Percentiles rank a stretch among this genome's conserved stretches.
Conservation (phyloP, 2,797 vertebrate species). For the Bradypodion pumilum region DNA sequence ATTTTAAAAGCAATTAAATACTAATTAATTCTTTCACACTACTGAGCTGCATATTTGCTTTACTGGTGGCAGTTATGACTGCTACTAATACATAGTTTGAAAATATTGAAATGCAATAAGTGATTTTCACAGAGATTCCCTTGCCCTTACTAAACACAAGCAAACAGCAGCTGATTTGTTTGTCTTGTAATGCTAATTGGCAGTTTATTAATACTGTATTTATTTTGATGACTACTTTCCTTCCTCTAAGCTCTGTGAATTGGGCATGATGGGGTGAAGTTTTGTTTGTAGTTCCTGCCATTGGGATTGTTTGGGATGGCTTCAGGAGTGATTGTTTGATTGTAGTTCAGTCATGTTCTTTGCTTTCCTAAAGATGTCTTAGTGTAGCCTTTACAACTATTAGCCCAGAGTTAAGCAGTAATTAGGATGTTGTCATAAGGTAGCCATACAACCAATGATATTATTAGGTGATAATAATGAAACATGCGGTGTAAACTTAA, state of each 20-base stretch:
- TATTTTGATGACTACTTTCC: background rate
- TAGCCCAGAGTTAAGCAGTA: background rate
- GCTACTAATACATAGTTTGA: conserved; percentile 48
- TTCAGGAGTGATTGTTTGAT: background rate
- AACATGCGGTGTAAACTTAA: no score
- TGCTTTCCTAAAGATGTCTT: background rate
- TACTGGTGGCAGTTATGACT: conserved; percentile 69
- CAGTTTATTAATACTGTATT: conserved; percentile 40
- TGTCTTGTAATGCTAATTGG: conserved; percentile 55
- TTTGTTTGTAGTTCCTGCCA: background rate
- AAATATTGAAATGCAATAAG: conserved; percentile 66
- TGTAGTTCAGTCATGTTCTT: background rate
- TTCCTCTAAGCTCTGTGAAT: conserved; percentile 8
- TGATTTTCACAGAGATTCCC: conserved; percentile 65
- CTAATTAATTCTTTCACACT: conserved; percentile 71
- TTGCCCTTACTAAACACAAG: conserved; percentile 57
- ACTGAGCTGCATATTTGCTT: conserved; percentile 67
- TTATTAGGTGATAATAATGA: background rate
- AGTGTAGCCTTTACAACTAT: background rate
- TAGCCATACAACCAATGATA: background rate
- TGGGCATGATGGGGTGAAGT: background rate
- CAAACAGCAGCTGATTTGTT: conserved; percentile 68
- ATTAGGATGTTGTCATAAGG: background rate
- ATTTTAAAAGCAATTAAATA: conserved; percentile 72
- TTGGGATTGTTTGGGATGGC: background rate